Percentiles rank a stretch among this genome's conserved stretches.
These are phyloP conservation scores for Spilarctia lutea DNA, from an alignment of 2,888 invertebrate species.

Conservation along the genomic window DNA sequence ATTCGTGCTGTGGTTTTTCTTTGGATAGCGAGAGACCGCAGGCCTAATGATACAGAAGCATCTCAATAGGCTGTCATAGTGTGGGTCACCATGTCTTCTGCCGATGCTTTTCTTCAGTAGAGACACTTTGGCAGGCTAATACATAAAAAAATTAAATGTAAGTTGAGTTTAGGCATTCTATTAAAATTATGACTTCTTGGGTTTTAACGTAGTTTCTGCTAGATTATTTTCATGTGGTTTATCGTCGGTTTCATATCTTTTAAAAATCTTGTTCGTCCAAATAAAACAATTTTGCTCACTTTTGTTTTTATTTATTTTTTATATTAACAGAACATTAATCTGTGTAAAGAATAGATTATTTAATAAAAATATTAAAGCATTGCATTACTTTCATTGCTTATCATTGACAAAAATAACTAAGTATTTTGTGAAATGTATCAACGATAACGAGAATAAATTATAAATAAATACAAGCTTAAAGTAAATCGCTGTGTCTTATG, in stretches of 20 bases:
- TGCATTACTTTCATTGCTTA: constrained; percentile 32
- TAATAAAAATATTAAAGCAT: constrained; percentile 56
- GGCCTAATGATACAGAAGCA: no score
- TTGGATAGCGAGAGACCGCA: no score
- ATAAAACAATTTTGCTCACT: constrained; percentile 5
- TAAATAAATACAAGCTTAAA: constrained; percentile 14
- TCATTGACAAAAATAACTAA: background rate
- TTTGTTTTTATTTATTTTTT: constrained; percentile 6
- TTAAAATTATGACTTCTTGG: no score
- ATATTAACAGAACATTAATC: constrained; percentile 20
- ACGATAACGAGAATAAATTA: background rate
- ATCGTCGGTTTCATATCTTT: background rate
- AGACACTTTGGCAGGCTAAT: no score
- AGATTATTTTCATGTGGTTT: no score
- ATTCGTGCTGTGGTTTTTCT: no score
- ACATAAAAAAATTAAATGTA: no score
- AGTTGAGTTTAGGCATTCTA: no score
- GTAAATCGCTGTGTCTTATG: constrained; percentile 26
- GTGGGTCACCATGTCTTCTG: no score
- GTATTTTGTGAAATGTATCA: background rate
- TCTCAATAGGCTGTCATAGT: no score
- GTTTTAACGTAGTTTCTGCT: no score
- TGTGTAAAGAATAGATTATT: constrained; percentile 32
- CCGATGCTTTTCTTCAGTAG: no score
- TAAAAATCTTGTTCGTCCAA: background rate